phyloP scores from a whole-genome alignment of 35 echinoderm and acorn worm species.

The Lytechinus pictus region DNA sequence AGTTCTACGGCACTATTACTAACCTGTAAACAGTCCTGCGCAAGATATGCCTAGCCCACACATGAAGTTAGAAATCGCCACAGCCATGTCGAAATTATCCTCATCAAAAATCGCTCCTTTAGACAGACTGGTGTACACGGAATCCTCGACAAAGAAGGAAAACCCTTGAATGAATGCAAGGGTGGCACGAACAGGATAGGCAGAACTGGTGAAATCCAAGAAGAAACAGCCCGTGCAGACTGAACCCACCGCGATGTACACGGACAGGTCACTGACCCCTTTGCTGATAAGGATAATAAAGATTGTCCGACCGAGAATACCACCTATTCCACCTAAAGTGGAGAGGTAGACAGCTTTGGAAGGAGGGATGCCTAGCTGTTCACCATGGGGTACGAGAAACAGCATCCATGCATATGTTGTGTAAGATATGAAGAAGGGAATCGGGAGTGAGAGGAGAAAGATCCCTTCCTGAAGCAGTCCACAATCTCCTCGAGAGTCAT shows the following conservation, averaged over 20 bases:
- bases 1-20: no score
- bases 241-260: background rate
- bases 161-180: background rate
- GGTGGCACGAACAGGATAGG: background rate
- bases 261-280: background rate
- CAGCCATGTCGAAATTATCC: background rate
- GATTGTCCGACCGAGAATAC: background rate
- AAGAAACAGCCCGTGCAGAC: background rate
- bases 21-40: background rate
- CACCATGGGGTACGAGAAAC: no score
- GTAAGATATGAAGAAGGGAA: no score
- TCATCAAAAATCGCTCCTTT: background rate
- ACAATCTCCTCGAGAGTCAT: background rate
- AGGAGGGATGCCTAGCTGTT: background rate
- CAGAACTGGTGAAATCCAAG: background rate
- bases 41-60: background rate
- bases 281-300: background rate
- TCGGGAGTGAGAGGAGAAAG: no score
- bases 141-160: background rate
- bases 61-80: background rate
- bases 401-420: no score
- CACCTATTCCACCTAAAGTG: background rate
- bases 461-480: no score
- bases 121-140: background rate
- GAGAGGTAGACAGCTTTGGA: background rate